Evolutionary conservation across 2,113 vertebrate genomes (phyloP).

Genomic region (Oxygymnocypris stewartii): DNA sequence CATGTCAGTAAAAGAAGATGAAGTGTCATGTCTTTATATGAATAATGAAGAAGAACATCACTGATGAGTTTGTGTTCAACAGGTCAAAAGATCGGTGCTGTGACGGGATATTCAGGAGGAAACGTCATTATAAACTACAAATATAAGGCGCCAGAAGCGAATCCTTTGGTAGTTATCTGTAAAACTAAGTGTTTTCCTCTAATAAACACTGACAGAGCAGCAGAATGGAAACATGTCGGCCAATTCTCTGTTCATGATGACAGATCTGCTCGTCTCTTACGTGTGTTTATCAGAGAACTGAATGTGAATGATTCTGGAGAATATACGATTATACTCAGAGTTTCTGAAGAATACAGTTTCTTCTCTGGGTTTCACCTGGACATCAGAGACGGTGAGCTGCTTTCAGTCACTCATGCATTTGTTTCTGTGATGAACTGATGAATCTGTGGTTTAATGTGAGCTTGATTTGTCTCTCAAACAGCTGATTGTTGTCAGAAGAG

Average conservation of each 20-base stretch:
- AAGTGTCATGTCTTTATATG: too few species aligned
- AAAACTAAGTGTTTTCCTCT: not conserved
- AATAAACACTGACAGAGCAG: not conserved
- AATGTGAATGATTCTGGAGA: not conserved
- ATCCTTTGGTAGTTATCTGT: too few species aligned
- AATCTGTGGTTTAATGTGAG: too few species aligned
- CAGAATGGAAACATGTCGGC: not conserved
- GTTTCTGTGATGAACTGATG: too few species aligned
- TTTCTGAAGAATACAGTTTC: not conserved
- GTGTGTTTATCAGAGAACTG: not conserved
- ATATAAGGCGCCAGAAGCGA: not conserved
- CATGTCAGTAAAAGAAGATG: too few species aligned
- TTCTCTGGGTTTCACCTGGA: not conserved
- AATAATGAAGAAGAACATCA: too few species aligned
- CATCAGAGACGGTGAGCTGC: too few species aligned
- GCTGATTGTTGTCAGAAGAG: not conserved
- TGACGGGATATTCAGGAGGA: not conserved
- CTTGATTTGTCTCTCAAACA: not conserved
- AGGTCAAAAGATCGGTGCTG: not conserved
- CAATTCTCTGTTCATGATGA: not conserved
- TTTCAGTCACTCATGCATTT: too few species aligned
- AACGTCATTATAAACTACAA: not conserved
- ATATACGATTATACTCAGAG: not conserved
- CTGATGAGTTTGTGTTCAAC: too few species aligned
- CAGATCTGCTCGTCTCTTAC: too few species aligned